phyloP scores from a whole-genome alignment of 2,888 invertebrate genomes.

The Mesoligia furuncula region DNA sequence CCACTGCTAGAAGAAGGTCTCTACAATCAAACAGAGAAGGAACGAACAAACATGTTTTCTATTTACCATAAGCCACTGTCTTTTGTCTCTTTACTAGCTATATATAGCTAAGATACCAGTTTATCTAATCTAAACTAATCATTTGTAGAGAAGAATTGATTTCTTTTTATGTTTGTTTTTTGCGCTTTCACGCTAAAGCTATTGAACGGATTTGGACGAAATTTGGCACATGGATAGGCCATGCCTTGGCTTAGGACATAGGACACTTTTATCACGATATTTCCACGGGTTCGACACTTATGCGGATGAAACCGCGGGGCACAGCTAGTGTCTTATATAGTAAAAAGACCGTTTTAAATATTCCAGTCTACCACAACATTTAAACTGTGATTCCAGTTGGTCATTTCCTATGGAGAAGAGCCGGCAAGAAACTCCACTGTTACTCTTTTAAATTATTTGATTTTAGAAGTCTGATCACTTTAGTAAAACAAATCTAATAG shows the following conservation, averaged over 20 bases:
- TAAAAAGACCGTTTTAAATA: too few relatives aligned
- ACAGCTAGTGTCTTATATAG: background rate
- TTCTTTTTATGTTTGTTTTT: too few relatives aligned
- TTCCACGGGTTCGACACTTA: background rate
- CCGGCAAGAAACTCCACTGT: background rate
- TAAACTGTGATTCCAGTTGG: background rate
- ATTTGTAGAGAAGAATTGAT: too few relatives aligned
- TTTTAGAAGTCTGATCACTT: background rate
- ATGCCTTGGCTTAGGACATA: too few relatives aligned
- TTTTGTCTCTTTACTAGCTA: background rate
- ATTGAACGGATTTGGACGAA: background rate
- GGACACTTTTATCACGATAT: background rate
- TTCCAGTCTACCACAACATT: too few relatives aligned
- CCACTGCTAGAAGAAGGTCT: background rate
- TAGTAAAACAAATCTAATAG: background rate
- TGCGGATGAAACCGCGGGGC: background rate
- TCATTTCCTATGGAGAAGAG: background rate
- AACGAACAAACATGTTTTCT: background rate
- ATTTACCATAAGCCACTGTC: background rate
- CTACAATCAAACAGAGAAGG: background rate
- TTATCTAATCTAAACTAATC: too few relatives aligned
- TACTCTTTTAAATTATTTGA: background rate
- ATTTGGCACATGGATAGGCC: background rate
- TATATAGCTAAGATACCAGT: background rate
- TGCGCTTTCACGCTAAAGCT: background rate